Conservation (phyloP, 2,888 invertebrate species). For the Nemotelus nigrinus region DNA sequence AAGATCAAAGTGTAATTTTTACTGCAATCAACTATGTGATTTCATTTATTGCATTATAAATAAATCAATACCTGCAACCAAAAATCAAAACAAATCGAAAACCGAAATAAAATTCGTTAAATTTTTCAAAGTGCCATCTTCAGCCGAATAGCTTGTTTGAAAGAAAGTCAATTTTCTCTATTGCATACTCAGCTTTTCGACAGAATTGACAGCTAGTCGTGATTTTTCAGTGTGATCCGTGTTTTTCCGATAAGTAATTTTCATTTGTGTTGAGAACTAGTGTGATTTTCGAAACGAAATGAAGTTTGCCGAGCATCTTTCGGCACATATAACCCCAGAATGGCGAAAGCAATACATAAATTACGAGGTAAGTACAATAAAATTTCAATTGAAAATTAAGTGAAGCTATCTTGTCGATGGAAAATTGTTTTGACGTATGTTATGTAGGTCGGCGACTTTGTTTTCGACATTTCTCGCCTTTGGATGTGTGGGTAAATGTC, state of each 20-base stretch:
- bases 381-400: slow-evolving; percentile 6
- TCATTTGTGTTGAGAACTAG: slow-evolving; percentile 8
- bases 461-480: neutral
- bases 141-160: neutral
- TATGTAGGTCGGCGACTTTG: neutral
- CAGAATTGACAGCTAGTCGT: slow-evolving; percentile 29
- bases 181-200: neutral
- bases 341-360: slow-evolving; percentile 89
- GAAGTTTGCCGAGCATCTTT: slow-evolving; percentile 91
- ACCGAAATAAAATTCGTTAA: neutral
- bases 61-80: neutral
- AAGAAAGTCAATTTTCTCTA: neutral
- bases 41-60: no score
- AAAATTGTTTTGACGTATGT: slow-evolving; percentile 41
- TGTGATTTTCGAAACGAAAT: slow-evolving; percentile 65
- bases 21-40: no score
- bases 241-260: slow-evolving; percentile 5
- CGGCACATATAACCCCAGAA: slow-evolving; percentile 90
- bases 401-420: neutral
- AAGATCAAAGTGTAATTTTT: no score
- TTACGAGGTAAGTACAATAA: slow-evolving; percentile 70
- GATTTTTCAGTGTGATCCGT: slow-evolving; percentile 9
- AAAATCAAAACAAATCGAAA: neutral
- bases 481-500: slow-evolving; percentile 7
- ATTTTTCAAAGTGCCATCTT: slow-evolving; percentile 12